Evolutionary conservation across 2,888 invertebrate species (phyloP), one percentile per base, ranked within the genome.

Genomic region (Chalcosyrphus nemorum): DNA sequence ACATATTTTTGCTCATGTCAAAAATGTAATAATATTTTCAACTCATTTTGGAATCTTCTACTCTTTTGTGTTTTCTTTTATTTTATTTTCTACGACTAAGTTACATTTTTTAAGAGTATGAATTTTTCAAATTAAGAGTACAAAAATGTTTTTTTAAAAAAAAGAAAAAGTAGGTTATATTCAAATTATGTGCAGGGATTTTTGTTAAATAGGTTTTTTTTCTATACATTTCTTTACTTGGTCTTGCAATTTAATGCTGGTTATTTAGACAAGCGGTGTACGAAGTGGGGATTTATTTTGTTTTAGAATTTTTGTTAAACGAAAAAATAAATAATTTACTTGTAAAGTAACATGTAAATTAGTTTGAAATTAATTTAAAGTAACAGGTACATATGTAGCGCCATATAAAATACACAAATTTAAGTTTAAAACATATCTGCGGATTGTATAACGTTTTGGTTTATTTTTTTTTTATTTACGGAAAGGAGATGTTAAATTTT

Each of bases 1-100:
- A 89, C n/a, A n/a, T 88, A 89, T 89, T 90, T 91, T 91, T 90
- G 91, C 91, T 87, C 91, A 86, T 27, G 91, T 91, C 91, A 91
- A 91, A 91, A 90, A 89, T 88, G 89, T 87, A 87, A 89, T 90
- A 91, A 91, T 90, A 90, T 88, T 77, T 50, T 54, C 13, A 43
- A 75, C 66, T 66, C 50, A 70, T 50, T 61, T 80, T 63, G 43
- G 45, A 81, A 76, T 81, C 41, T 81, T 76, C 41, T 81, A 57
- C 57, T 80, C 66, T 72, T 59, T 65, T 54, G n/a, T 41, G 65
- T 56, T 21, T 29, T 13, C 41, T 11, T 57, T 52, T 47, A 57
- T 76, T 57, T 3, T 66, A 41, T 66, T 43, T 72, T 47, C 27
- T 71, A 43, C 21, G 35, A 32, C 72, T 75, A 63, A 32, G 7